Evolutionary conservation across 2,888 invertebrate genomes (phyloP).

Genomic region (Rambutsinella grinnellia): DNA sequence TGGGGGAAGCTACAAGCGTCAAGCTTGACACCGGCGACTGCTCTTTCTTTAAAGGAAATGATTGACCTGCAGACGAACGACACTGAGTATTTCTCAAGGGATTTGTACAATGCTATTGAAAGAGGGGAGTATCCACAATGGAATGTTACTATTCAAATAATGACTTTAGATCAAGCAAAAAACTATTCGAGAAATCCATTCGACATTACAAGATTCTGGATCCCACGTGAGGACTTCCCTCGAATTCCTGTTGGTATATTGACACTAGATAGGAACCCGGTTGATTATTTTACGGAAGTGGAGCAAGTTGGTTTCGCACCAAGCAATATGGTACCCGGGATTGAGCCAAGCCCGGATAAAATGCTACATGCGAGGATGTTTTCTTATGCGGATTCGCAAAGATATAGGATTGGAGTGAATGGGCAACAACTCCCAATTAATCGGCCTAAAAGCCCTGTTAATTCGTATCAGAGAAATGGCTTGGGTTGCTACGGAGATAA

Average conservation of each 20-base stretch:
- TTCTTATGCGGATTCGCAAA: conserved; percentile 78
- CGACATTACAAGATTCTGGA: conserved; percentile 50
- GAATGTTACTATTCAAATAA: conserved; percentile 48
- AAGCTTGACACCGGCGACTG: conserved; percentile 90
- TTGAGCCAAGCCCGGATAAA: conserved; percentile 48
- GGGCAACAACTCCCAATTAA: conserved; percentile 95
- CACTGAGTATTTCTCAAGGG: conserved; percentile 75
- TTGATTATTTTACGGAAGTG: conserved; percentile 38
- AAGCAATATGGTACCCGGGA: conserved; percentile 49
- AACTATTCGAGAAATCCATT: conserved; percentile 40
- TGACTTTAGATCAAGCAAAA: conserved; percentile 46
- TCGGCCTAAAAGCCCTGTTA: conserved; percentile 80
- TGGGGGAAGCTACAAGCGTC: conserved; percentile 78
- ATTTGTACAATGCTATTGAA: conserved; percentile 54
- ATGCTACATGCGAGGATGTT: conserved; percentile 49
- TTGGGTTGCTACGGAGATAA: conserved; percentile 76
- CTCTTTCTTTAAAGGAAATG: conserved; percentile 79
- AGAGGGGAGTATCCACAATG: conserved; percentile 39
- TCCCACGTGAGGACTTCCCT: conserved; percentile 38
- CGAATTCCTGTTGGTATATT: conserved; percentile 46
- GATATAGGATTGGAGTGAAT: conserved; percentile 92
- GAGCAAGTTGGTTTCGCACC: conserved; percentile 46
- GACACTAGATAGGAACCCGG: conserved; percentile 31
- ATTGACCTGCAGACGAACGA: conserved; percentile 80
- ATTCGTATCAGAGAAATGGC: conserved; percentile 88